Percentiles rank a stretch among this genome's conserved stretches.
These are phyloP conservation scores for Lamprotornis superbus DNA, from an alignment of 2,113 vertebrate species.

Conservation along the genomic window DNA sequence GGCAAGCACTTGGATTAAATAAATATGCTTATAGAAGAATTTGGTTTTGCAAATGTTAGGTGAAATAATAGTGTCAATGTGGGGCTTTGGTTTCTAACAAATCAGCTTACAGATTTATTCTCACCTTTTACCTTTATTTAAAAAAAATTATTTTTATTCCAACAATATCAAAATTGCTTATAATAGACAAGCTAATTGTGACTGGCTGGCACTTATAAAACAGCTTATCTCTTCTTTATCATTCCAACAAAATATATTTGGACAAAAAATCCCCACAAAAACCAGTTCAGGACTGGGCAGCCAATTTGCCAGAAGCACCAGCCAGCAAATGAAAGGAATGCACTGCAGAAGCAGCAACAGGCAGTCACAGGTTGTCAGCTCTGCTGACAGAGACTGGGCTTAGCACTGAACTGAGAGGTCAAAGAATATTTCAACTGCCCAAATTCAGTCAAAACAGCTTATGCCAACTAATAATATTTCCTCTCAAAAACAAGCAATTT, in stretches of 20 bases:
- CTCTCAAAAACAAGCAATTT: background rate
- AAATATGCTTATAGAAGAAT: background rate
- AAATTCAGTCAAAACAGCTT: background rate
- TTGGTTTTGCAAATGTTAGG: background rate
- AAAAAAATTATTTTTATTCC: background rate
- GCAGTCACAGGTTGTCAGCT: background rate
- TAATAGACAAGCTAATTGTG: background rate
- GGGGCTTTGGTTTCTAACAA: background rate
- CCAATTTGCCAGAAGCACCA: background rate
- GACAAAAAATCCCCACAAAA: background rate
- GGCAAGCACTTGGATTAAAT: background rate
- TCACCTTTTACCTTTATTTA: background rate
- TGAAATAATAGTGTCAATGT: background rate
- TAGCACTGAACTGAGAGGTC: fast-evolving
- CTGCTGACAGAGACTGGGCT: background rate
- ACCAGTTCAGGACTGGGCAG: background rate
- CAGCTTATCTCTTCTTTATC: background rate
- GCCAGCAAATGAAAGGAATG: background rate
- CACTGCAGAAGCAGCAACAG: background rate
- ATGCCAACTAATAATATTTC: background rate
- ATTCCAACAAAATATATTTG: background rate
- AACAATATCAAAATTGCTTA: background rate
- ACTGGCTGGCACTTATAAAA: background rate
- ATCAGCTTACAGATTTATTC: background rate
- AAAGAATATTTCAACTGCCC: background rate